Conservation (phyloP, 2,113 vertebrate genomes). For the Mormyrus iriodes region DNA sequence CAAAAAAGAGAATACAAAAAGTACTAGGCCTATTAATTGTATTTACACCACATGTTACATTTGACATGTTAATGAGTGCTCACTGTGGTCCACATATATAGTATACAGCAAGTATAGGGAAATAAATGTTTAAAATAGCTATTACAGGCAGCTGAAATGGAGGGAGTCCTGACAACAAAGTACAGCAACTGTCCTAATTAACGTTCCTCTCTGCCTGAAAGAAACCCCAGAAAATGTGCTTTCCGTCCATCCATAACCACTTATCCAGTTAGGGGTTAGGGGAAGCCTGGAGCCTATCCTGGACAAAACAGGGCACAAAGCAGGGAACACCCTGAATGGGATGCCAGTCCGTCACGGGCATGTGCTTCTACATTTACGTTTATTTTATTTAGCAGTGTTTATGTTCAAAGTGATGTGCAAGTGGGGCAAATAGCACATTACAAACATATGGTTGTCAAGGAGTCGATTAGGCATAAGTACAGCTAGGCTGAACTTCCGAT, state of each 20-base stretch:
- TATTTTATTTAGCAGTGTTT: neutral
- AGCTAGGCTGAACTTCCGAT: neutral
- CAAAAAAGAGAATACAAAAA: neutral
- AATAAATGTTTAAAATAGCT: neutral
- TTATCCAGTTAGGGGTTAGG: neutral
- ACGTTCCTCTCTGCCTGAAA: neutral
- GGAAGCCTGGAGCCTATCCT: neutral
- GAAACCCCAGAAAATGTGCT: neutral
- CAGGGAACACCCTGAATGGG: neutral
- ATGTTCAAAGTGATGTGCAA: neutral
- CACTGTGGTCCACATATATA: neutral
- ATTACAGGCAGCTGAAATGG: neutral
- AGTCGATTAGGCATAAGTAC: neutral
- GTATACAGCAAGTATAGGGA: neutral
- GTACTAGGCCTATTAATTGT: neutral
- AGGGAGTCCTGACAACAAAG: neutral
- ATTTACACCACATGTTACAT: neutral
- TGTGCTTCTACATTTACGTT: neutral
- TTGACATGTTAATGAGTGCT: neutral
- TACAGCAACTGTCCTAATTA: neutral
- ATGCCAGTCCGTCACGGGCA: neutral
- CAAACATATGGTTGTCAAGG: neutral
- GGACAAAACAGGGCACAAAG: neutral
- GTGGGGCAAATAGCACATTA: neutral
- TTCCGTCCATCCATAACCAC: neutral